These are phyloP conservation scores for Sebastes melanostomus DNA, from an alignment of 2,797 vertebrate species.

Conservation along the genomic window DNA sequence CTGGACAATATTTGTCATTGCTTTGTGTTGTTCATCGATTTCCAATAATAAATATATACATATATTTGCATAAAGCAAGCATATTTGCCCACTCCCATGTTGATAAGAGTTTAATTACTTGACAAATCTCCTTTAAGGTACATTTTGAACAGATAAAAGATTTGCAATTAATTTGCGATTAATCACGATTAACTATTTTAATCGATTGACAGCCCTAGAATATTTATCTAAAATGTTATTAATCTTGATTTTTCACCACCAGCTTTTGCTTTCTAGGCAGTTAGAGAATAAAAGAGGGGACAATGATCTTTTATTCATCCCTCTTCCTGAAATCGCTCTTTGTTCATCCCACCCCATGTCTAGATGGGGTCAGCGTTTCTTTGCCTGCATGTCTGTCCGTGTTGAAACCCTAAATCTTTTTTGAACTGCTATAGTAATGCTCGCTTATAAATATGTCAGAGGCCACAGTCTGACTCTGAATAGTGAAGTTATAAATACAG, in stretches of 20 bases:
- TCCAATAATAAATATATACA: no score
- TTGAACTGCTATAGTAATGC: not conserved
- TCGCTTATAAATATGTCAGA: conserved; percentile 13
- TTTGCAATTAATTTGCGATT: no score
- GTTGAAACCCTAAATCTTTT: conserved; percentile 13
- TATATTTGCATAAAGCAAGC: no score
- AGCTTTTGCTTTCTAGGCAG: not conserved
- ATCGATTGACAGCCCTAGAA: no score
- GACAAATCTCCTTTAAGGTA: fast-evolving
- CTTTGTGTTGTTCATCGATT: no score
- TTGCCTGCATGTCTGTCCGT: not conserved
- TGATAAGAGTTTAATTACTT: no score
- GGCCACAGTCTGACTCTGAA: conserved; percentile 1
- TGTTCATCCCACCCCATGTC: not conserved
- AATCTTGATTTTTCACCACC: not conserved
- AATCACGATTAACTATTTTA: no score
- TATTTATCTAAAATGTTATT: not conserved
- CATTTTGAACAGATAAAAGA: no score
- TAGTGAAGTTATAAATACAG: not conserved
- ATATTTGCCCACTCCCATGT: no score
- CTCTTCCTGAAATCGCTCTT: not conserved
- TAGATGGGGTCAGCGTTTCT: not conserved
- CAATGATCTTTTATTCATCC: not conserved
- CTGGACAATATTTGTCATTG: no score
- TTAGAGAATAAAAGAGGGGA: not conserved